Percentiles rank a stretch among this genome's conserved stretches.
phyloP scores from a whole-genome alignment of 1,140 invertebrate genomes.

The Drosophila melanica region DNA sequence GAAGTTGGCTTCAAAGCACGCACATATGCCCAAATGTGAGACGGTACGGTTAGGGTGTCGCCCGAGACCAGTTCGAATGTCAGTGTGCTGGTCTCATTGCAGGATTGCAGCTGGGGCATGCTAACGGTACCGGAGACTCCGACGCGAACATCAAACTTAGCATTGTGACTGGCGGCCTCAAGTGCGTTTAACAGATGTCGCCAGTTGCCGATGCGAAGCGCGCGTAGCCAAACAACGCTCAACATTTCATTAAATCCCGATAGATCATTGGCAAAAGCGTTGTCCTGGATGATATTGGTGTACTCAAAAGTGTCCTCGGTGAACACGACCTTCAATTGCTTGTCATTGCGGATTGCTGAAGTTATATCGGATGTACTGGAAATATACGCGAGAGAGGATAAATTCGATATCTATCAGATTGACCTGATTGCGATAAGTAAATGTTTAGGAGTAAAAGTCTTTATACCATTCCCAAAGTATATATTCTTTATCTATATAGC shows the following conservation, averaged over 20 bases:
- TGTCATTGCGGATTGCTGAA: constrained; percentile 2
- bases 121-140: constrained; percentile 40
- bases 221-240: constrained; percentile 38
- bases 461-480: no score
- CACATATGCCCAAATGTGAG: constrained; percentile 56
- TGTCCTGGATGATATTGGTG: constrained; percentile 35
- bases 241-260: constrained; percentile 28
- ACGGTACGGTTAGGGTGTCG: constrained; percentile 26
- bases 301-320: constrained; percentile 4
- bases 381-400: no score
- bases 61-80: constrained; percentile 7
- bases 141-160: constrained; percentile 43
- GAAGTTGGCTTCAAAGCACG: constrained; percentile 3
- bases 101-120: constrained; percentile 14
- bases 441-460: no score
- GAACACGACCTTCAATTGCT: constrained; percentile 25
- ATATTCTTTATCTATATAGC: no score
- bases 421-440: no score
- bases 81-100: constrained; percentile 31
- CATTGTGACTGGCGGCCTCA: constrained; percentile 3
- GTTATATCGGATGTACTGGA: constrained; percentile 3
- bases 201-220: constrained; percentile 53
- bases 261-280: not conserved
- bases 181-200: constrained; percentile 40
- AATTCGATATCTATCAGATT: no score